These are phyloP conservation scores for Lithophane semibrunnea DNA, from an alignment of 2,888 invertebrate species.

Conservation along the genomic window DNA sequence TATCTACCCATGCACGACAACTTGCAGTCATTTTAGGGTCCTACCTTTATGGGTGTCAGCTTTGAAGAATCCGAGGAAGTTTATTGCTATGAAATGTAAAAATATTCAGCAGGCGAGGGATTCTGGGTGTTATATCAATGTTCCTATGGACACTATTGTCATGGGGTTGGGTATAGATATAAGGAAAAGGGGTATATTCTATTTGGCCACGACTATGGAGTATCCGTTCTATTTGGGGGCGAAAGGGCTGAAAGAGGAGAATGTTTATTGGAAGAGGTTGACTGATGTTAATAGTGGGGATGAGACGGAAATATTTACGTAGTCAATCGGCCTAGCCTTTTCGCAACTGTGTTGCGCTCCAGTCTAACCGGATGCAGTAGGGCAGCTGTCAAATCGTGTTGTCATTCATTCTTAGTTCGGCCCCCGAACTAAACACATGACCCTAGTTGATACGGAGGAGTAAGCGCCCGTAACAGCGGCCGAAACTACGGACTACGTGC, in stretches of 20 bases:
- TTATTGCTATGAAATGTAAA: conserved; percentile 81
- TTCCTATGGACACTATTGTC: conserved; percentile 76
- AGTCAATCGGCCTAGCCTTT: background rate
- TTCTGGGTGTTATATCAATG: conserved; percentile 76
- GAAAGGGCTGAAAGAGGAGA: conserved; percentile 80
- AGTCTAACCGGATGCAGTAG: background rate
- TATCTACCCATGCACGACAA: conserved; percentile 80
- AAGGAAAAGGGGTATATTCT: conserved; percentile 80
- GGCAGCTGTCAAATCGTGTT: too few species aligned
- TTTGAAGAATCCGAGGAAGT: conserved; percentile 80
- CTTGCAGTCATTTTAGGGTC: conserved; percentile 86
- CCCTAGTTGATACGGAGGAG: too few species aligned
- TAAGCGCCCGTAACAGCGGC: too few species aligned
- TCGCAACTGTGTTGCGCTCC: background rate
- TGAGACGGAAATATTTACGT: conserved; percentile 81
- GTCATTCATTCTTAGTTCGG: too few species aligned
- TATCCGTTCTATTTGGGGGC: conserved; percentile 83
- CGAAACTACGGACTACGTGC: too few species aligned
- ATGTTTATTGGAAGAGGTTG: conserved; percentile 80
- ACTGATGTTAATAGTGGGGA: conserved; percentile 81
- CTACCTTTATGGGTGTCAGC: conserved; percentile 81
- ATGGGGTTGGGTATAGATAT: conserved; percentile 79
- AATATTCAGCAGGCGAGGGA: conserved; percentile 84
- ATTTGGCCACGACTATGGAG: conserved; percentile 79
- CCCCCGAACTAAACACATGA: too few species aligned